These are phyloP conservation scores for Apteryx owenii DNA, from an alignment of 2,113 vertebrate species.

Conservation along the genomic window DNA sequence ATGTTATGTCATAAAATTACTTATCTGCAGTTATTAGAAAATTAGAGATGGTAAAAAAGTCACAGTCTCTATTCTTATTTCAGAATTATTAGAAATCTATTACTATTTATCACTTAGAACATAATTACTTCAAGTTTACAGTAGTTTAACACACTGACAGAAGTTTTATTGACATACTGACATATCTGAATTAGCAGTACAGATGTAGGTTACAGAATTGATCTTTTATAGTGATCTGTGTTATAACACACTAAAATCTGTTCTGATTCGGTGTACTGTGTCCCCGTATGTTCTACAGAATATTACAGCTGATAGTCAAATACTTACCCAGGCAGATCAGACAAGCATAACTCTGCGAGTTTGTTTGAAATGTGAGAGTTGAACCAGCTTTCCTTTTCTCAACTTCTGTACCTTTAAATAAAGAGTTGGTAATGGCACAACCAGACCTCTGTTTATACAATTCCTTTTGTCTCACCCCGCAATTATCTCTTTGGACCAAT, in stretches of 20 bases:
- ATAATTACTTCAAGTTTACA: background rate
- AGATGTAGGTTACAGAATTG: background rate
- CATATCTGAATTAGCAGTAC: background rate
- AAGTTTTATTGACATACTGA: background rate
- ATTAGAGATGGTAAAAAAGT: background rate
- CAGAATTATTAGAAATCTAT: background rate
- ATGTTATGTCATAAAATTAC: background rate
- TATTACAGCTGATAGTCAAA: background rate
- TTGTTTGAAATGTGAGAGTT: background rate
- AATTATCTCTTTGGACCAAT: background rate
- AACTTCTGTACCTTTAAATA: background rate
- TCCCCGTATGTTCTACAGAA: background rate
- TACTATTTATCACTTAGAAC: background rate
- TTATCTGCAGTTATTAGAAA: background rate
- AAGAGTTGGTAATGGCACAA: background rate
- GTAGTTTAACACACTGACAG: background rate
- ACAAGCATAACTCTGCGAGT: background rate
- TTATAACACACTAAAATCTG: background rate
- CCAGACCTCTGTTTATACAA: background rate
- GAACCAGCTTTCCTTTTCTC: background rate
- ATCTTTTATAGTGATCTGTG: background rate
- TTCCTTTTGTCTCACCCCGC: background rate
- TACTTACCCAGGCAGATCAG: background rate
- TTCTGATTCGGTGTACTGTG: accelerated
- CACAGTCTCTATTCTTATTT: background rate